Percentiles rank a stretch among this genome's conserved stretches.
These are phyloP conservation scores for Catostomus latipinnis DNA, from an alignment of 2,797 vertebrate species.

Conservation along the genomic window DNA sequence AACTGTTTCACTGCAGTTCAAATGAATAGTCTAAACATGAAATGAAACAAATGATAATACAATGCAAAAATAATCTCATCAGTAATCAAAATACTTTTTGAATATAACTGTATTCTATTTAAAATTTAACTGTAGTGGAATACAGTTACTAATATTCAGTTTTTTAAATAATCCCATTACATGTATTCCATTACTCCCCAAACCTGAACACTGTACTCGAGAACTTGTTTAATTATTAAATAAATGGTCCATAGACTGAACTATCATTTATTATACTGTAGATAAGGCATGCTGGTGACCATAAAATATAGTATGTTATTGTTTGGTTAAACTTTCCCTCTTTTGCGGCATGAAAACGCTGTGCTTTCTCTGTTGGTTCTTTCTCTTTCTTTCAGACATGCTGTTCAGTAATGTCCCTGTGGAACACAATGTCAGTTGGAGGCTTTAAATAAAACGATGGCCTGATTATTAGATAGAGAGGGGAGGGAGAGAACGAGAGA, in stretches of 20 bases:
- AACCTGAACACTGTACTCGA: too few species aligned
- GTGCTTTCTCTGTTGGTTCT: conserved; percentile 59
- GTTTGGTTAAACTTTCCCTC: background rate
- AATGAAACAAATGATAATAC: too few species aligned
- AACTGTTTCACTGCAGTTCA: too few species aligned
- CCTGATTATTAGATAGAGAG: conserved; percentile 73
- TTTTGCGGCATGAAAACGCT: background rate
- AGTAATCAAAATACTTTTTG: too few species aligned
- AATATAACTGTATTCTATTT: too few species aligned
- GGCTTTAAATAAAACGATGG: conserved; percentile 82
- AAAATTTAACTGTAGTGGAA: too few species aligned
- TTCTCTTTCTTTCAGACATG: conserved; percentile 68
- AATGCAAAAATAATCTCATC: too few species aligned
- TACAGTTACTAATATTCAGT: too few species aligned
- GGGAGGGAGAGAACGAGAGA: conserved; percentile 17
- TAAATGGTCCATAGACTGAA: background rate
- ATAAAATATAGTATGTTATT: background rate
- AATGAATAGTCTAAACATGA: too few species aligned
- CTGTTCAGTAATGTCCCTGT: conserved; percentile 69
- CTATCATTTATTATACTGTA: background rate
- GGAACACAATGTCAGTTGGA: conserved; percentile 73
- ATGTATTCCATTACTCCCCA: too few species aligned
- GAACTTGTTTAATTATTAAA: background rate
- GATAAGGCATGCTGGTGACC: background rate
- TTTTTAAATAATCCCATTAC: too few species aligned